Conservation (phyloP, 2,888 invertebrate genomes). For the Pyralis farinalis region DNA sequence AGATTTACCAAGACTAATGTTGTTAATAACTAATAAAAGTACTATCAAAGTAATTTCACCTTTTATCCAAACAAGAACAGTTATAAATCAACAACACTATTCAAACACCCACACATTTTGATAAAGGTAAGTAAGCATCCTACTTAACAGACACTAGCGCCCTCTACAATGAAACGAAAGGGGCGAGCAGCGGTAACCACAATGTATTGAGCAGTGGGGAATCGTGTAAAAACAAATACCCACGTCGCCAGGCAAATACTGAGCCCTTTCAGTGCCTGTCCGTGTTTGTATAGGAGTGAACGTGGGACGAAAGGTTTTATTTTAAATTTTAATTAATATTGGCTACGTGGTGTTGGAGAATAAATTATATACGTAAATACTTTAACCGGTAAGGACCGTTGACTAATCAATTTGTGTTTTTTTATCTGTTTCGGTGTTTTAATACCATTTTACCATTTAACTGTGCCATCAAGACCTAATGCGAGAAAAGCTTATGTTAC, state of each 20-base stretch:
- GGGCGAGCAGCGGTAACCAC: constrained; percentile 28
- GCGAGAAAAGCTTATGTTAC: no score
- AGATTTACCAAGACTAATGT: no score
- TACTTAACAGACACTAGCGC: constrained; percentile 34
- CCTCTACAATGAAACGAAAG: constrained; percentile 41
- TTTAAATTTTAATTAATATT: constrained; percentile 20
- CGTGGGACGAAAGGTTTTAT: constrained; percentile 2
- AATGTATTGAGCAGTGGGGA: constrained; percentile 32
- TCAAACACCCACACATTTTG: constrained; percentile 17
- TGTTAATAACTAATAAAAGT: no score
- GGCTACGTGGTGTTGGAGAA: constrained; percentile 10
- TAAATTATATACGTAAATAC: constrained; percentile 1
- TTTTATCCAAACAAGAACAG: no score
- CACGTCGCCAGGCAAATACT: constrained; percentile 41
- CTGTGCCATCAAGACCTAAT: no score
- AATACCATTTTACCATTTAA: no score
- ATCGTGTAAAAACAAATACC: constrained; percentile 56
- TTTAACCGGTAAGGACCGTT: no score
- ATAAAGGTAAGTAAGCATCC: constrained; percentile 27
- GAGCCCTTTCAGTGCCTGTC: constrained; percentile 48
- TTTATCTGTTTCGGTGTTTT: no score
- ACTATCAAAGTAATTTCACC: no score
- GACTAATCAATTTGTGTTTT: no score
- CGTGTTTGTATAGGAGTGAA: constrained; percentile 40
- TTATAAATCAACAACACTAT: not conserved